Conservation (phyloP, 2,113 vertebrate species). For the Loxodonta africana region DNA sequence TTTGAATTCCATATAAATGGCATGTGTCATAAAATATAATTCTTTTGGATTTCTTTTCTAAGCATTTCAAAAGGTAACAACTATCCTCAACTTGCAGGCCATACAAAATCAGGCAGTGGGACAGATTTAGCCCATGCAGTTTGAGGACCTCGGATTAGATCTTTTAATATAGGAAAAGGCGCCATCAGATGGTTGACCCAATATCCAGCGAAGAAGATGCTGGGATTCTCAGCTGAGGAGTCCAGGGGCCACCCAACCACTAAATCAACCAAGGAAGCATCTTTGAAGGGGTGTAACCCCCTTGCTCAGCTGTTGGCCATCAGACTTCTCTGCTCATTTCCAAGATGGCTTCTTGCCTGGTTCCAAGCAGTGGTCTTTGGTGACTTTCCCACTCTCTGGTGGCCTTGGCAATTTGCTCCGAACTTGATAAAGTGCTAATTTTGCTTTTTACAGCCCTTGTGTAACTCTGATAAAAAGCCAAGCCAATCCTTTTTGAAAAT, state of each 20-base stretch:
- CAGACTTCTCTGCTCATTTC: background rate
- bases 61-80: background rate
- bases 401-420: constrained; percentile 55
- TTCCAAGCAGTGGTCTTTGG: background rate
- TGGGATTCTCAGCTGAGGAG: background rate
- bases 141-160: background rate
- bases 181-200: background rate
- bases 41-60: background rate
- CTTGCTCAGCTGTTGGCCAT: background rate
- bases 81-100: background rate
- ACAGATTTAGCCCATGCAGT: background rate
- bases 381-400: background rate
- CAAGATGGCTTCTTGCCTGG: background rate
- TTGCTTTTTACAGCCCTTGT: constrained; percentile 57
- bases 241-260: background rate
- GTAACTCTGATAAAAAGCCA: constrained; percentile 55
- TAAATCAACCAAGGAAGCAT: accelerated
- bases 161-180: background rate
- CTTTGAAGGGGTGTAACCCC: background rate
- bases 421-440: constrained; percentile 65
- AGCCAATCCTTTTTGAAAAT: constrained; percentile 67
- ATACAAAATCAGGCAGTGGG: background rate
- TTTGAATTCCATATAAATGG: background rate
- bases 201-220: background rate
- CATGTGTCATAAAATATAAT: background rate